A percentile compares a stretch with the other conserved stretches of the same genome.
Conservation (phyloP, 2,888 invertebrate genomes). For the Sussaba pulchella region DNA sequence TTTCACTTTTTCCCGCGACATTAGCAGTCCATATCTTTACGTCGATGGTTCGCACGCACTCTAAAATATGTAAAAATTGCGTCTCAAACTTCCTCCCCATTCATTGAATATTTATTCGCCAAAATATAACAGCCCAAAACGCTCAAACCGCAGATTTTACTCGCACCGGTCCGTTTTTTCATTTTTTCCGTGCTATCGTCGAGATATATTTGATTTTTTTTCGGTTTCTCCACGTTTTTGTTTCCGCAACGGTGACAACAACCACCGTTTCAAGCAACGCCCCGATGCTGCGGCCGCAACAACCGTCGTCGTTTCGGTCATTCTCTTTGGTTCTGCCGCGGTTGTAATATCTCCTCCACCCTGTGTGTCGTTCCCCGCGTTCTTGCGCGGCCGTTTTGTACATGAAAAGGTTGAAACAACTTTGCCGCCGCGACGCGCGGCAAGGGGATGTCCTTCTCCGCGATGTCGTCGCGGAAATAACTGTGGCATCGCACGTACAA, state of each 20-base stretch:
- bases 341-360: constrained; percentile 22
- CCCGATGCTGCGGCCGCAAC: neutral
- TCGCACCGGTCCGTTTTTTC: no score
- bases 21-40: no score
- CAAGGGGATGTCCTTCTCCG: constrained; percentile 21
- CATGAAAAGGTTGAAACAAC: constrained; percentile 63
- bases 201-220: no score
- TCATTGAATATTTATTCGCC: no score
- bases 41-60: no score
- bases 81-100: no score
- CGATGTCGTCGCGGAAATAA: constrained; percentile 52
- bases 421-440: constrained; percentile 56
- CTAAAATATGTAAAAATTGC: no score
- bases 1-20: no score
- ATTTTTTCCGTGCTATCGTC: no score
- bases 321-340: constrained; percentile 9
- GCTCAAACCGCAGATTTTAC: no score
- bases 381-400: constrained; percentile 34
- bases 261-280: constrained; percentile 16
- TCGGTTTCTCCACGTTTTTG: no score
- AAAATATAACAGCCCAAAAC: no score
- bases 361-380: constrained; percentile 14
- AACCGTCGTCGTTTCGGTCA: constrained; percentile 25
- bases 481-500: constrained; percentile 42
- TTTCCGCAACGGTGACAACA: constrained; percentile 9